These are phyloP conservation scores for Biston betularia DNA, from an alignment of 2,888 invertebrate species.

Conservation along the genomic window DNA sequence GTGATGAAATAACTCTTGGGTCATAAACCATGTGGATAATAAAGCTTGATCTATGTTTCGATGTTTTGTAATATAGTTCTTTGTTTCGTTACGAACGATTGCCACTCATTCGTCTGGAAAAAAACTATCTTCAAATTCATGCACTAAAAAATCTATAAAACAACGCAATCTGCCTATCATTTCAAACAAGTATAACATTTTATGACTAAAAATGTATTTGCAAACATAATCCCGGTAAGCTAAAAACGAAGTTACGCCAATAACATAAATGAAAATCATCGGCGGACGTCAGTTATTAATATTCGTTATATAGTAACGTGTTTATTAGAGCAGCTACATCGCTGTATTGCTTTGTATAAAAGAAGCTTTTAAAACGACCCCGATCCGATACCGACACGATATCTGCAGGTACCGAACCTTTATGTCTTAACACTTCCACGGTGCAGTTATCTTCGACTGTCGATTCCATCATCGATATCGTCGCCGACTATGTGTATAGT, in stretches of 20 bases:
- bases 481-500: too few species aligned
- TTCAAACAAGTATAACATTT: conserved; percentile 1
- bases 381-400: too few species aligned
- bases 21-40: conserved; percentile 54
- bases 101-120: conserved; percentile 10
- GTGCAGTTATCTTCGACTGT: too few species aligned
- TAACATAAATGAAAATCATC: conserved; percentile 72
- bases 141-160: background rate
- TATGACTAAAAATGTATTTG: conserved; percentile 42
- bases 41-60: conserved; percentile 39
- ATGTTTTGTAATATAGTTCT: conserved; percentile 33
- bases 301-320: conserved; percentile 78
- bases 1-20: conserved; percentile 54
- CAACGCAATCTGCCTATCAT: background rate
- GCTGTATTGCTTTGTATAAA: conserved; percentile 7
- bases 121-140: conserved; percentile 4
- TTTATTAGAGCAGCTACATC: conserved; percentile 72
- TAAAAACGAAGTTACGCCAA: conserved; percentile 61
- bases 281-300: conserved; percentile 76
- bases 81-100: conserved; percentile 6
- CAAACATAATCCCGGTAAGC: conserved; percentile 55
- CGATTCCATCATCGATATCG: too few species aligned
- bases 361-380: too few species aligned
- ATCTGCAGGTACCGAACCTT: too few species aligned
- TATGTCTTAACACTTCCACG: too few species aligned